Evolutionary conservation across 2,113 vertebrate genomes (phyloP), one percentile per base, ranked within the genome.

Genomic region (Thunnus thynnus): DNA sequence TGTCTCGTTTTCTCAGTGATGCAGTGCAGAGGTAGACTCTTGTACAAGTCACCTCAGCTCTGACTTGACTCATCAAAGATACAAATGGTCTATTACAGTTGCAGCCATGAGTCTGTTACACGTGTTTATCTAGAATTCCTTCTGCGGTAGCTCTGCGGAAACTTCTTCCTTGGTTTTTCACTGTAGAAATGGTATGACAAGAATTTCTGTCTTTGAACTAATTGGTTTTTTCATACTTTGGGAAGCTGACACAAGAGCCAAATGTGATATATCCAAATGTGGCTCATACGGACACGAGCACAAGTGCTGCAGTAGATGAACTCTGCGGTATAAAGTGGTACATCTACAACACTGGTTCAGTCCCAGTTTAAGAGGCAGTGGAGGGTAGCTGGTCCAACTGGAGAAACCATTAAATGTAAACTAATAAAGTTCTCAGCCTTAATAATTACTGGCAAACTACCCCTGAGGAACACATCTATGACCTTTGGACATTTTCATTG

Each of bases 11-110:
- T 54, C 58, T 50, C 14, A 4, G 51, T 54, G 62, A 61, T 81
- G 75, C 66, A 72, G 22, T 76, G 70, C 78, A 72, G 70, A 66
- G 41, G 46, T 57, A 51, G 48, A 64, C 51, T 36, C 69, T 46
- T 27, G 56, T 77, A 72, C 64, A 57, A 76, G 32, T 72, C 62
- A 58, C 56, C 55, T 78, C 20, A 12, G 36, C 66, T 69, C 46
- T 17, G n/a, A 71, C 27, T 72, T n/a, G 55, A 76, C 55, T 76
- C 52, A 75, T 78, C 32, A 63, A 13, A 11, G 3, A 44, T 81
- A 17, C 73, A 65, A 46, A 81, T 76, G 48, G 16, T 68, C 18
- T 18, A 25, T 60, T 68, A 48, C 36, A 41, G 36, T 41, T 9
- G 36, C n/a, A 56, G 18, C 22, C 12, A 2, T 12, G 1, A 51